Percentiles rank a stretch among this genome's conserved stretches.
Evolutionary conservation across 2,888 invertebrate species (phyloP).

Genomic region (Latrodectus hesperus): DNA sequence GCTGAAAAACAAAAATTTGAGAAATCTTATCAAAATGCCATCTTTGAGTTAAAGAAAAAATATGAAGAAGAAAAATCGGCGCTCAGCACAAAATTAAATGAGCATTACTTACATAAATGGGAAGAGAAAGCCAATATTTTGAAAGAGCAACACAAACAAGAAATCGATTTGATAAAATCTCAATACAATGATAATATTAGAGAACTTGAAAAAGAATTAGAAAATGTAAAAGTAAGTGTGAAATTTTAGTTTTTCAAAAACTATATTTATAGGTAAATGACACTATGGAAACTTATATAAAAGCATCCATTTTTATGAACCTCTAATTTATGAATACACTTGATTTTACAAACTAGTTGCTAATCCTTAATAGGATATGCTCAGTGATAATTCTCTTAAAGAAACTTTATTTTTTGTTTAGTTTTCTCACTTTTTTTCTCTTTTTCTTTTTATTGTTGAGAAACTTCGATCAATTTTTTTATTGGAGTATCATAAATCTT

Average conservation of each 20-base stretch:
- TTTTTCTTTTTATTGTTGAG: no score
- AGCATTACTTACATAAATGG: slow-evolving; percentile 19
- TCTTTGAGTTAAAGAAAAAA: slow-evolving; percentile 6
- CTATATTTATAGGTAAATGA: no score
- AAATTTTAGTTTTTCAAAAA: not conserved
- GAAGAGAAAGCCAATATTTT: slow-evolving; percentile 1
- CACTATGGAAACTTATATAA: no score
- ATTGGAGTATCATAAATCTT: no score
- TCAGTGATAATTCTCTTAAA: no score
- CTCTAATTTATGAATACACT: no score
- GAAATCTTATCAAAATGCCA: slow-evolving; percentile 12
- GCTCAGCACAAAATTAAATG: slow-evolving; percentile 1
- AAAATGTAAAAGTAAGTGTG: slow-evolving; percentile 16
- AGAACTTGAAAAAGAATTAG: slow-evolving; percentile 25
- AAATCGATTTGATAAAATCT: slow-evolving; percentile 4
- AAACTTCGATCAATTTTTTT: no score
- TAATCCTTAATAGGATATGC: no score
- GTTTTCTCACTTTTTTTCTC: no score
- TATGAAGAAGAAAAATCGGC: slow-evolving; percentile 38
- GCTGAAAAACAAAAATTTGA: slow-evolving; percentile 25
- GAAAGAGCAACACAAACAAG: slow-evolving; percentile 15
- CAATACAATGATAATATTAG: slow-evolving; percentile 23
- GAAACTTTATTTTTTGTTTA: no score
- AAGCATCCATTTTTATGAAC: no score
- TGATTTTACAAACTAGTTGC: no score